A percentile compares a stretch with the other conserved stretches of the same genome.
Conservation (phyloP, 2,797 vertebrate species). For the Chaetodon trifasciatus region DNA sequence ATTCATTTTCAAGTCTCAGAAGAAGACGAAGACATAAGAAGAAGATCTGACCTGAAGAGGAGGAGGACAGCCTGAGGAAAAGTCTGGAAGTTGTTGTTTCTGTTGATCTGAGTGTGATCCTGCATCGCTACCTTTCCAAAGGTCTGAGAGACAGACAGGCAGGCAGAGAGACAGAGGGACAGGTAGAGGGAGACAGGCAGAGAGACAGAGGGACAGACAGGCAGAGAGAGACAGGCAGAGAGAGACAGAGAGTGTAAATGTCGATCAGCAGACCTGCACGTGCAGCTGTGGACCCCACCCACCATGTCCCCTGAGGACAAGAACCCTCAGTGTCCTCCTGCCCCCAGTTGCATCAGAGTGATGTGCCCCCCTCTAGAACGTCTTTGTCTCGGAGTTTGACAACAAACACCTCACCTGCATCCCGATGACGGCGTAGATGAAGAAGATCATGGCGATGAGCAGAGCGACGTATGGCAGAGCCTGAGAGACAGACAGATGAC, state of each 20-base stretch:
- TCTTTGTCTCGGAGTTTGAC: too few species aligned
- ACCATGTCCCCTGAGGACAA: too few species aligned
- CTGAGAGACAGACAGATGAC: conserved; percentile 74
- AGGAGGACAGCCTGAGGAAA: conserved; percentile 97
- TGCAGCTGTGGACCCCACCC: too few species aligned
- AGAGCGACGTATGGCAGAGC: conserved; percentile 96
- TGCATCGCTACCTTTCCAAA: conserved; percentile 98
- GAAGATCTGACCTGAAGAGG: conserved; percentile 91
- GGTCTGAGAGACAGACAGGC: conserved; percentile 81
- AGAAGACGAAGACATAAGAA: not conserved
- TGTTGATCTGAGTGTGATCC: conserved; percentile 94
- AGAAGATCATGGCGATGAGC: conserved; percentile 98
- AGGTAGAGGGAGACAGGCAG: not conserved
- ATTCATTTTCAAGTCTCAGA: not conserved
- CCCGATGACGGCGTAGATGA: conserved; percentile 98
- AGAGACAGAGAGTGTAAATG: not conserved
- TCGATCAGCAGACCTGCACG: too few species aligned
- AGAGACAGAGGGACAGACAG: too few species aligned
- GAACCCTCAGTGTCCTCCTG: too few species aligned
- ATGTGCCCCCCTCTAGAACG: too few species aligned
- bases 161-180: not conserved
- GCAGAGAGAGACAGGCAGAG: too few species aligned
- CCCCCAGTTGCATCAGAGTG: too few species aligned
- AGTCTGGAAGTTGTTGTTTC: conserved; percentile 99
- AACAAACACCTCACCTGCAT: conserved; percentile 91